These are phyloP conservation scores for Amorpha juglandis DNA, from an alignment of 2,888 invertebrate species.

Conservation along the genomic window DNA sequence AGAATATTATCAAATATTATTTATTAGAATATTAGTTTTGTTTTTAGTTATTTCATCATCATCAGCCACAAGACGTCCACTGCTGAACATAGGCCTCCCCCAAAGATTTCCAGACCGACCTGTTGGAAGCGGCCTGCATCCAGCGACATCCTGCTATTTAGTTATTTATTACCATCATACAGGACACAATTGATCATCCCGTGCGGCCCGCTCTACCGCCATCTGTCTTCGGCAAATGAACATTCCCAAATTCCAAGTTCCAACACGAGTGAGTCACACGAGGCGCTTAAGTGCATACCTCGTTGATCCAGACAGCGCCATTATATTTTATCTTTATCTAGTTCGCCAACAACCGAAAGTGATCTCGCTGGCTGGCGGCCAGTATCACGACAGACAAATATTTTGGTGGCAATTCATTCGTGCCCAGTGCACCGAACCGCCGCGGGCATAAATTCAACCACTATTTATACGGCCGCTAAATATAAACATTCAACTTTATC, in stretches of 20 bases:
- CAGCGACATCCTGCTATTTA: no score
- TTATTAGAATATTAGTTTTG: no score
- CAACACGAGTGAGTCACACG: conserved; percentile 51
- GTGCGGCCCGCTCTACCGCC: conserved; percentile 25
- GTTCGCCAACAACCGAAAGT: conserved; percentile 67
- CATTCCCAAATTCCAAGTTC: conserved; percentile 41
- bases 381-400: conserved; percentile 78
- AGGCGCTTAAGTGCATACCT: conserved; percentile 48
- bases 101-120: no score
- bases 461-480: conserved; percentile 72
- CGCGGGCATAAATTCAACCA: conserved; percentile 65
- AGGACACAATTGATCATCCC: not conserved
- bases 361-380: conserved; percentile 76
- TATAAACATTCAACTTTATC: conserved; percentile 72
- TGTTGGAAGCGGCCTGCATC: no score
- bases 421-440: conserved; percentile 55
- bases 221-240: conserved; percentile 34
- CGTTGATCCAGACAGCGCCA: conserved; percentile 55
- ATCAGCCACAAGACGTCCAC: no score
- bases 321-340: conserved; percentile 67
- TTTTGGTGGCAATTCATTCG: conserved; percentile 77
- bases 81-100: no score
- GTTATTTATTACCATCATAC: conserved; percentile 4
- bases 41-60: no score
- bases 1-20: no score